Conservation (phyloP, 2,888 invertebrate species). For the Globia sparganii region DNA sequence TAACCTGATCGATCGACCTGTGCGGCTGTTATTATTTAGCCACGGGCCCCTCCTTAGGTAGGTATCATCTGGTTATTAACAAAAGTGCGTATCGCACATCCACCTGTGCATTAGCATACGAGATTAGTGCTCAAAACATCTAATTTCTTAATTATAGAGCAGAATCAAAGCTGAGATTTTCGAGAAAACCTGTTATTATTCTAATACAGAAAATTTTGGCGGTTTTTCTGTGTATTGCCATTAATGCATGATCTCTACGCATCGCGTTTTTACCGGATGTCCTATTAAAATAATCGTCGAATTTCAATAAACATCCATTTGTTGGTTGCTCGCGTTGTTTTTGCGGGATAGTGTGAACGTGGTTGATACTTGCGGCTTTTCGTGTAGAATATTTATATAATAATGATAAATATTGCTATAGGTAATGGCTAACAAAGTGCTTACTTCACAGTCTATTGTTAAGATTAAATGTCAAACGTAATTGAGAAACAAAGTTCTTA, state of each 20-base stretch:
- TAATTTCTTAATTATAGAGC: constrained; percentile 75
- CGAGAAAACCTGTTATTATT: constrained; percentile 79
- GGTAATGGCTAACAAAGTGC: too few species aligned
- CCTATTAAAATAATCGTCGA: constrained; percentile 88
- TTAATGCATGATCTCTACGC: constrained; percentile 73
- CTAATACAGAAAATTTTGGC: constrained; percentile 75
- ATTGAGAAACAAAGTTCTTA: too few species aligned
- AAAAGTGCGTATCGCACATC: constrained; percentile 74
- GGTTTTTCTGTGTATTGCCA: constrained; percentile 68
- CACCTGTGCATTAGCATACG: constrained; percentile 82
- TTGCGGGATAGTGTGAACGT: constrained; percentile 57
- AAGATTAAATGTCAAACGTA: too few species aligned
- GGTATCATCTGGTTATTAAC: constrained; percentile 65
- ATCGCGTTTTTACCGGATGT: constrained; percentile 83
- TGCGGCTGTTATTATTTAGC: too few species aligned
- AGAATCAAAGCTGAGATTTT: constrained; percentile 49
- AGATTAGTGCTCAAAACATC: constrained; percentile 75
- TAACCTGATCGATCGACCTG: too few species aligned
- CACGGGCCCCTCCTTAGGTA: too few species aligned
- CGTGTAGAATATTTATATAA: too few species aligned
- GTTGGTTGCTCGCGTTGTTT: constrained; percentile 76
- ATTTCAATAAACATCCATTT: constrained; percentile 87
- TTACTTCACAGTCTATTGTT: too few species aligned
- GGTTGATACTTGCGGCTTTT: constrained; percentile 75
- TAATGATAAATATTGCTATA: too few species aligned